A percentile compares a stretch with the other conserved stretches of the same genome.
phyloP scores from a whole-genome alignment of 1,140 invertebrate genomes.

The Notospermus geniculatus region DNA sequence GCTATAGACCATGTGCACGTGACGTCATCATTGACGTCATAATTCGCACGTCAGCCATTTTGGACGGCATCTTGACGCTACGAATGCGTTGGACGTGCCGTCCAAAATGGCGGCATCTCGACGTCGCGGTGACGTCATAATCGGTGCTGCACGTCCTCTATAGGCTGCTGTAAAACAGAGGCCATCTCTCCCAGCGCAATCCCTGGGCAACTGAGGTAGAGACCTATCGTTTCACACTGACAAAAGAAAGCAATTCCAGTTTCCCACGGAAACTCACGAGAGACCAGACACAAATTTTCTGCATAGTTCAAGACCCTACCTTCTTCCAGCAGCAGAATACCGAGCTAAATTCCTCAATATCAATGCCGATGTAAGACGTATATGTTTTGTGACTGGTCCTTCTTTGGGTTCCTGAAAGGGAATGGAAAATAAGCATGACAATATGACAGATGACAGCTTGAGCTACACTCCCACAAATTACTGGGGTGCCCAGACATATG shows the following conservation, averaged over 20 bases:
- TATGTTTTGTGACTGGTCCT: constrained; percentile 98
- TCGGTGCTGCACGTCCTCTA: too few relatives aligned
- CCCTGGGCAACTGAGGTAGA: background rate
- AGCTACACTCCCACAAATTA: too few relatives aligned
- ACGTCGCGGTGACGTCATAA: too few relatives aligned
- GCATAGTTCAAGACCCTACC: constrained; percentile 62
- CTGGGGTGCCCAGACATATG: too few relatives aligned
- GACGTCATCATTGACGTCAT: too few relatives aligned
- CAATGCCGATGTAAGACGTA: constrained; percentile 90
- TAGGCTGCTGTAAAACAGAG: background rate
- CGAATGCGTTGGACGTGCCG: too few relatives aligned
- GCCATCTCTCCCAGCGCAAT: background rate
- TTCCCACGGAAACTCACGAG: background rate
- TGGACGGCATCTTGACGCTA: too few relatives aligned
- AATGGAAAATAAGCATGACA: too few relatives aligned
- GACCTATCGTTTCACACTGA: background rate
- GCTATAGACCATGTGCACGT: too few relatives aligned
- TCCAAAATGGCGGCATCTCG: too few relatives aligned
- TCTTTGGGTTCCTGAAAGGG: constrained; percentile 87
- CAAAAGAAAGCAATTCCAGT: background rate
- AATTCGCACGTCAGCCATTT: too few relatives aligned
- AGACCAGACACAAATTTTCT: background rate
- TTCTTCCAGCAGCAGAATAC: constrained; percentile 62
- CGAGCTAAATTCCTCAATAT: constrained; percentile 96
- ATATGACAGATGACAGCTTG: background rate